Evolutionary conservation across 2,797 vertebrate species (phyloP).

Genomic region (Thripadectes ignobilis): DNA sequence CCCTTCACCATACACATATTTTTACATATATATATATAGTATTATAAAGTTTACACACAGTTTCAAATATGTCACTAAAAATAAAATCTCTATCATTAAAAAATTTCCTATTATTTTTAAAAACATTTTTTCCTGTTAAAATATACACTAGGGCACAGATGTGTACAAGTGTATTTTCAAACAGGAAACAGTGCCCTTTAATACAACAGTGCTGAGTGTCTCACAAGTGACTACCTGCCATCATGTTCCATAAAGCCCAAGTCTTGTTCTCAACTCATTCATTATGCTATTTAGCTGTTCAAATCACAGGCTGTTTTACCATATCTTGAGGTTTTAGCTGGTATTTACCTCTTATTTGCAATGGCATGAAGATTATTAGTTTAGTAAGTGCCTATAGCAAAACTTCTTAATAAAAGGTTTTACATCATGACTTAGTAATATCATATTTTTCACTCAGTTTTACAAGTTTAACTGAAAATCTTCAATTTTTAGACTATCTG

Average conservation of each 20-base stretch:
- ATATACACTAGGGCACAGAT: not conserved
- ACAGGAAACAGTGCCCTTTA: not conserved
- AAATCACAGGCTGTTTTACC: not conserved
- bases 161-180: not conserved
- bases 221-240: not conserved
- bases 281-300: not conserved
- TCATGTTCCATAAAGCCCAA: not conserved
- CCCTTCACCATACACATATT: not conserved
- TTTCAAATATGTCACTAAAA: not conserved
- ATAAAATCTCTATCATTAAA: not conserved
- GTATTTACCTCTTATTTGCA: not conserved
- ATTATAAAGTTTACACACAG: not conserved
- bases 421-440: not conserved
- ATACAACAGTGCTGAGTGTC: not conserved
- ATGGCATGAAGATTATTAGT: not conserved
- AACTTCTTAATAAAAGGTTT: not conserved
- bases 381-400: constrained; percentile 1
- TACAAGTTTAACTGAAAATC: constrained; percentile 40
- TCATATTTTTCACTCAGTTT: constrained; percentile 49
- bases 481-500: not conserved
- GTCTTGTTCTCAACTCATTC: not conserved
- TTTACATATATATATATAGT: not conserved
- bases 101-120: not conserved
- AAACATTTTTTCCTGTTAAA: not conserved
- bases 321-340: not conserved